Evolutionary conservation across 2,797 vertebrate genomes (phyloP).

Genomic region (Paratrypauchen microcephalus): DNA sequence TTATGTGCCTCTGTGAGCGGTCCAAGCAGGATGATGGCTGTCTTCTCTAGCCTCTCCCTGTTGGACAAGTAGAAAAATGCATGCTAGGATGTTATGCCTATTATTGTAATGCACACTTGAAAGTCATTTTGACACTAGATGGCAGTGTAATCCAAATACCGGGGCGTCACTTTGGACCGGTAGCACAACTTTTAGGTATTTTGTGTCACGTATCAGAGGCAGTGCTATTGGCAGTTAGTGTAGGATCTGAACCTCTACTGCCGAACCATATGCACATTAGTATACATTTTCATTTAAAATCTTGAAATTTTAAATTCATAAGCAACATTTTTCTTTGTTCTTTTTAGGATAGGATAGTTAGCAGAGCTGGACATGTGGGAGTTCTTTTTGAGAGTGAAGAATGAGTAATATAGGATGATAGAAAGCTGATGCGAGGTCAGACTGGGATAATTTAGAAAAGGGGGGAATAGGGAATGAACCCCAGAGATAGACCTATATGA

Average conservation of each 20-base stretch:
- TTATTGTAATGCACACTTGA: constrained; percentile 3
- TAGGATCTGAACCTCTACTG: not conserved
- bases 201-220: not conserved
- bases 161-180: constrained; percentile 1
- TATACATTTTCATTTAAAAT: not conserved
- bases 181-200: not conserved
- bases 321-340: not conserved
- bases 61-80: constrained; percentile 19
- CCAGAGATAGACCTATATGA: not conserved
- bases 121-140: constrained; percentile 54
- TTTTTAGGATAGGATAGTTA: too few relatives aligned
- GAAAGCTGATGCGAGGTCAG: not conserved
- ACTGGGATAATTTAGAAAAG: not conserved
- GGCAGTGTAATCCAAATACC: constrained; percentile 55
- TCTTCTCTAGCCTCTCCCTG: not conserved
- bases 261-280: not conserved
- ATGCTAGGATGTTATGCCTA: not conserved
- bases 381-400: too few relatives aligned
- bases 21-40: constrained; percentile 13
- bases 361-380: too few relatives aligned
- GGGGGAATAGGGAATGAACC: not conserved
- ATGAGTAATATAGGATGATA: too few relatives aligned
- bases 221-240: not conserved
- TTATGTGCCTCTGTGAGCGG: constrained; percentile 10
- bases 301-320: not conserved